A percentile compares a stretch with the other conserved stretches of the same genome.
phyloP scores from a whole-genome alignment of 2,888 invertebrate genomes.

The Mesorhabditis belari region DNA sequence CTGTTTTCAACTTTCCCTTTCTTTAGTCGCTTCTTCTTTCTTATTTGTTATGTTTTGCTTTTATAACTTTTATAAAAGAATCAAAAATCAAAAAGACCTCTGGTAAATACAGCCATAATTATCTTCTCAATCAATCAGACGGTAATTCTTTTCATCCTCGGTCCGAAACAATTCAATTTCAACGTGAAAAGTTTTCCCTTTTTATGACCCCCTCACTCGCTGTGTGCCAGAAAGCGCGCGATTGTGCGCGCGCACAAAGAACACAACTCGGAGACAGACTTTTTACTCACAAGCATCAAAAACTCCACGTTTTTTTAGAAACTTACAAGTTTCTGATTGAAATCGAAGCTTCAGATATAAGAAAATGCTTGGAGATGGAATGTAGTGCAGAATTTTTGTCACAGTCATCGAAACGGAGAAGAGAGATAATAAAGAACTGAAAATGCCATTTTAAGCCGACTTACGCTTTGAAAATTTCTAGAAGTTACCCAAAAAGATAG shows the following conservation, averaged over 20 bases:
- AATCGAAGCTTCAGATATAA: slow-evolving; percentile 27
- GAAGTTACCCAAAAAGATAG: not conserved
- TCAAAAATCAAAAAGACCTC: not conserved
- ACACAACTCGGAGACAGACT: not conserved
- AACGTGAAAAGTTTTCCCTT: not conserved
- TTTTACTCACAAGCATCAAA: not conserved
- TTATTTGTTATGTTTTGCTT: not conserved
- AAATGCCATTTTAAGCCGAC: not conserved
- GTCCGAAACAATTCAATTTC: too few species aligned
- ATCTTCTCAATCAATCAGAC: not conserved
- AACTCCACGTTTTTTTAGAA: too few species aligned
- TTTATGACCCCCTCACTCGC: not conserved
- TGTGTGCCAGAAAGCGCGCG: not conserved
- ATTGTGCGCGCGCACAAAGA: not conserved
- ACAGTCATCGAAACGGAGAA: slow-evolving; percentile 18
- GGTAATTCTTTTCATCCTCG: not conserved
- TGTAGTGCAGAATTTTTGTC: slow-evolving; percentile 31
- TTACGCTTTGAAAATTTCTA: too few species aligned
- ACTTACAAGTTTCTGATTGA: slow-evolving; percentile 24
- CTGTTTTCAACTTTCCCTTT: too few species aligned
- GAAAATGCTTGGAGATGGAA: slow-evolving; percentile 29
- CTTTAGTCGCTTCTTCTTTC: too few species aligned
- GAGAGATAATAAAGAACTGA: slow-evolving; percentile 21
- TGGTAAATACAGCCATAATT: not conserved
- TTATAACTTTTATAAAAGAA: not conserved